Percentiles rank a stretch among this genome's conserved stretches.
phyloP scores from a whole-genome alignment of 2,888 invertebrate genomes.

The Aphodius sticticus region DNA sequence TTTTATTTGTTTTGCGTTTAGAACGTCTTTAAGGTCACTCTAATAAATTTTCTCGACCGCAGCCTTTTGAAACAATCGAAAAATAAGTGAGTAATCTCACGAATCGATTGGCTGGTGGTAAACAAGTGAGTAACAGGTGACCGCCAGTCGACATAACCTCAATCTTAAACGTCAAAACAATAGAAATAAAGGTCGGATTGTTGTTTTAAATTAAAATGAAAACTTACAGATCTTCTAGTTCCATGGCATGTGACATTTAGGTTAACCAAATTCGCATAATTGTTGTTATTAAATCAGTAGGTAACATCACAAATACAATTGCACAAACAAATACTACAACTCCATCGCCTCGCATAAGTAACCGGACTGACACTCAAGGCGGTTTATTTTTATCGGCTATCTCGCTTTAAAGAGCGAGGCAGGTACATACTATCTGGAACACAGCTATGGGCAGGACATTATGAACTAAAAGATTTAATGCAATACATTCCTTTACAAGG shows the following conservation, averaged over 20 bases:
- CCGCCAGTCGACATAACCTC: background rate
- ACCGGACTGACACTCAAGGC: background rate
- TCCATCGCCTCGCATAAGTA: background rate
- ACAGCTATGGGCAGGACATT: background rate
- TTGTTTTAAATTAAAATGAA: background rate
- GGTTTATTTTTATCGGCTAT: background rate
- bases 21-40: background rate
- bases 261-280: background rate
- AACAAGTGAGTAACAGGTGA: background rate
- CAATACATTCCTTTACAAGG: background rate
- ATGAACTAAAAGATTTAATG: background rate
- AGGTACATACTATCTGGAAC: background rate
- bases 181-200: background rate
- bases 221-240: background rate
- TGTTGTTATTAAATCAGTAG: background rate
- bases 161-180: background rate
- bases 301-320: background rate
- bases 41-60: background rate
- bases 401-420: background rate
- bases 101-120: background rate
- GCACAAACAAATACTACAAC: background rate
- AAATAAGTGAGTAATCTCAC: background rate
- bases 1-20: background rate
- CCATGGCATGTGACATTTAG: background rate
- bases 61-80: background rate